phyloP scores from a whole-genome alignment of 2,888 invertebrate genomes.

The Callyntrura guangdongensis region DNA sequence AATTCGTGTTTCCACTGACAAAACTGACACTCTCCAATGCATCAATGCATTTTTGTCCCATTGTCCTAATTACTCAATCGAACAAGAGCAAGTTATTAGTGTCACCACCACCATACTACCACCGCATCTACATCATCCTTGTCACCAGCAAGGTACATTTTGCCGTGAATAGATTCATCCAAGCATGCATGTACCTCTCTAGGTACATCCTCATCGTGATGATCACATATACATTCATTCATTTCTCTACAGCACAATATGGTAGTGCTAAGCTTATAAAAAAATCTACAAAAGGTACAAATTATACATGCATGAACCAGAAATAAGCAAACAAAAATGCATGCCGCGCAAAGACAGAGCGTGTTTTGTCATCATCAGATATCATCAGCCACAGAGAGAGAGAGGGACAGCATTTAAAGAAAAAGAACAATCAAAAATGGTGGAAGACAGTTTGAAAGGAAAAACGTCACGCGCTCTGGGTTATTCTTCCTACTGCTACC shows the following conservation, averaged over 20 bases:
- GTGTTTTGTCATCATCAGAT: background rate
- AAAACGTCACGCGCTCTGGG: conserved; percentile 10
- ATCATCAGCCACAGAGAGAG: background rate
- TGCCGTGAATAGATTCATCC: conserved; percentile 41
- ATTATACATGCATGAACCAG: conserved; percentile 45
- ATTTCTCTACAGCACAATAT: background rate
- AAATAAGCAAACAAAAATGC: conserved; percentile 15
- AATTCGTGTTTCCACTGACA: background rate
- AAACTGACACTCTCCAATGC: background rate
- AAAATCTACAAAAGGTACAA: background rate
- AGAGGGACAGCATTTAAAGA: conserved; percentile 1
- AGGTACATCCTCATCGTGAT: background rate
- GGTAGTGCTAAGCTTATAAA: background rate
- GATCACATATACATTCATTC: background rate
- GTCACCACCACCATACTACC: conserved; percentile 27
- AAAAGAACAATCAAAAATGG: conserved; percentile 20
- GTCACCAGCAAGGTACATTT: background rate
- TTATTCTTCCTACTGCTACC: too few species aligned
- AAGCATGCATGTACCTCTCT: background rate
- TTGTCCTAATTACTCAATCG: conserved; percentile 77
- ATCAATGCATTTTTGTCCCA: conserved; percentile 54
- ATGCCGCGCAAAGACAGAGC: background rate
- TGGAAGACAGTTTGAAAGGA: conserved; percentile 40
- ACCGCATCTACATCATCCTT: background rate
- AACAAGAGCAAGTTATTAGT: conserved; percentile 60